Base-by-base conservation (phyloP, 2,797 vertebrate species). In the Catamblyrhynchus diadema region DNA sequence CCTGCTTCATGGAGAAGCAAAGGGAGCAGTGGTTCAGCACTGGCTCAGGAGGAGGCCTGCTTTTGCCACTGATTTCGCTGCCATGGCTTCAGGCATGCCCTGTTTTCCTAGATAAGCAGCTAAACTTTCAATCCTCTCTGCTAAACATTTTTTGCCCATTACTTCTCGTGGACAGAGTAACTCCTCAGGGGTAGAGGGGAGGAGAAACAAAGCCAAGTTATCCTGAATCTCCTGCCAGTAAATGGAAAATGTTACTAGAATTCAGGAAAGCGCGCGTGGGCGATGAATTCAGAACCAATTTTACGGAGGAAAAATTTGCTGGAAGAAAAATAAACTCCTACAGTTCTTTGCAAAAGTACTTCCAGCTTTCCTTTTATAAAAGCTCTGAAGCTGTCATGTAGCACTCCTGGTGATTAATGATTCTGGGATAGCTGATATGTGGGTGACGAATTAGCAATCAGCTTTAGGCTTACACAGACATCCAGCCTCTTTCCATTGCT, bases 91-190 rank as follows among this genome's bases (percentile, higher is more conserved):
- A 93, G 91, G 88, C 81, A 30, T 93, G 93, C 79, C 96, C 80
- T 95, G 85, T 50, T 91, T 91, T 96, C 77, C 44, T 32, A 95
- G 93, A 95, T 95, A 95, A 95, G 94, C 69, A 87, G 94, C 90
- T 92, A 78, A 93, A 94, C 73, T 86, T 93, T 5, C 66, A 88
- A 21, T 94, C 67, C 77, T 83, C 2, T 1, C 48, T 39, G 50
- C 56, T 72, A 37, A 93, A 61, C 9, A 12, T 54, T 75, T 87
- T 87, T 65, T 88, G 48, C 44, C 75, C 39, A 6, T 82, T 86
- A 37, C 42, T 65, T 86, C 64, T 66, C 35, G 70, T 89, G 90
- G 67, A 84, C 47, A 54, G 78, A 79, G 27, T 79, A 90, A 82
- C 12, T 73, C 86, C 78, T 87, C 16, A 42, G 50, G 75, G 82